Conservation (phyloP, 2,888 invertebrate species). For the Athripsodes cinereus region DNA sequence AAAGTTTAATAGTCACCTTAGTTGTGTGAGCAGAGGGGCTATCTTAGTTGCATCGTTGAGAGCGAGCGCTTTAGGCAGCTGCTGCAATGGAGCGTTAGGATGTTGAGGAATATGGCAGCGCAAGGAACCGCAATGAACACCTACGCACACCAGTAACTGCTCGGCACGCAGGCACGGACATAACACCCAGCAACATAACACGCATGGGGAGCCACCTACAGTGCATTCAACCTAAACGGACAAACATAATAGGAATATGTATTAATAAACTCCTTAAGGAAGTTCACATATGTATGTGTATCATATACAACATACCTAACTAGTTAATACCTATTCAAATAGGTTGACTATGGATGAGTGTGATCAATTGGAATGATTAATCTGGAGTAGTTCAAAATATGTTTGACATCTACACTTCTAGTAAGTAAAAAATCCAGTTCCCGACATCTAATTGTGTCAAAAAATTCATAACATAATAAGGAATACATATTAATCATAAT, state of each 20-base stretch:
- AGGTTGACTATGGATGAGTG: too few species aligned
- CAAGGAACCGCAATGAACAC: conserved; percentile 88
- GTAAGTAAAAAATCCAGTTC: too few species aligned
- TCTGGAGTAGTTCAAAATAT: too few species aligned
- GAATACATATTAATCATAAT: too few species aligned
- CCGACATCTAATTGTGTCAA: too few species aligned
- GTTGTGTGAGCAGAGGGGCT: conserved; percentile 41
- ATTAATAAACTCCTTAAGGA: too few species aligned
- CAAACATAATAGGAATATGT: neutral
- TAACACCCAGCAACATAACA: conserved; percentile 83
- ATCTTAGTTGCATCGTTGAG: conserved; percentile 35
- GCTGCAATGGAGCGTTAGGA: conserved; percentile 65
- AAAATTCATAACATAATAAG: too few species aligned
- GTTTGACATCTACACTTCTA: too few species aligned
- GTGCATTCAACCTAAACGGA: conserved; percentile 64
- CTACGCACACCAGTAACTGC: conserved; percentile 86
- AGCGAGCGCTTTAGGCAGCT: conserved; percentile 70
- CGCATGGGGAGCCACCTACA: conserved; percentile 81
- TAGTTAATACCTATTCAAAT: too few species aligned
- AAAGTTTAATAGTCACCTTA: conserved; percentile 44
- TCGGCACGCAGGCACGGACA: conserved; percentile 88
- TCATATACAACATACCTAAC: too few species aligned
- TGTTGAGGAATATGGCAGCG: conserved; percentile 91
- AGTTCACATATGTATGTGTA: too few species aligned
- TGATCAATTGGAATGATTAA: too few species aligned